These are phyloP conservation scores for Thalpophila matura DNA, from an alignment of 2,888 invertebrate species.

Conservation along the genomic window DNA sequence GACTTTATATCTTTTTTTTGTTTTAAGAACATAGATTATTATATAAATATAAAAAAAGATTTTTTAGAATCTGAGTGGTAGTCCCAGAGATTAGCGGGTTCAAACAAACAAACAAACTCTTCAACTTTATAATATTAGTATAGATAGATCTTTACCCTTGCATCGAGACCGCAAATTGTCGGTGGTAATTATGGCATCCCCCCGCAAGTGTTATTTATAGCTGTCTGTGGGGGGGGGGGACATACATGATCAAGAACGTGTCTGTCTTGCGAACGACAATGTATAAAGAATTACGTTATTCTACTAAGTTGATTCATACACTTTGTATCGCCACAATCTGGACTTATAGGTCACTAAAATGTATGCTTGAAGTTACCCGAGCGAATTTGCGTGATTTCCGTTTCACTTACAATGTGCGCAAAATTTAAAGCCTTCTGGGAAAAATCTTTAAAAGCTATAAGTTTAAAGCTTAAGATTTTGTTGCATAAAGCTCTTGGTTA, in stretches of 20 bases:
- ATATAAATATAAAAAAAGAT: no score
- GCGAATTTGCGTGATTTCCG: conserved; percentile 48
- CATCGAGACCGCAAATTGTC: no score
- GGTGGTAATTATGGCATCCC: neutral
- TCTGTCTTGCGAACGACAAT: conserved; percentile 1
- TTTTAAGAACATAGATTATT: no score
- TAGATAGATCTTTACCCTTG: no score
- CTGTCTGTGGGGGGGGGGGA: no score
- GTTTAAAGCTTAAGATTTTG: conserved; percentile 33
- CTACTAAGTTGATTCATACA: conserved; percentile 27
- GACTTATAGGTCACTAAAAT: conserved; percentile 53
- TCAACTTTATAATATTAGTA: no score
- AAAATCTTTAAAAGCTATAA: conserved; percentile 50
- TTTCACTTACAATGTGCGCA: conserved; percentile 34
- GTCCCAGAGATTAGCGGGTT: no score
- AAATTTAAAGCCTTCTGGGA: conserved; percentile 41
- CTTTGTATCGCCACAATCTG: conserved; percentile 50
- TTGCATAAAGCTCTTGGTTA: conserved; percentile 22
- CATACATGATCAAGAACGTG: no score
- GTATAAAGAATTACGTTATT: conserved; percentile 6
- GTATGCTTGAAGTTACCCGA: conserved; percentile 45
- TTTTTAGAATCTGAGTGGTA: no score
- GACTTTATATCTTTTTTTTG: no score
- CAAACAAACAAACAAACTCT: no score
- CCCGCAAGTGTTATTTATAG: conserved; percentile 9